Evolutionary conservation across 2,797 vertebrate genomes (phyloP), one percentile per base, ranked within the genome.

Genomic region (Phaenicophaeus curvirostris): DNA sequence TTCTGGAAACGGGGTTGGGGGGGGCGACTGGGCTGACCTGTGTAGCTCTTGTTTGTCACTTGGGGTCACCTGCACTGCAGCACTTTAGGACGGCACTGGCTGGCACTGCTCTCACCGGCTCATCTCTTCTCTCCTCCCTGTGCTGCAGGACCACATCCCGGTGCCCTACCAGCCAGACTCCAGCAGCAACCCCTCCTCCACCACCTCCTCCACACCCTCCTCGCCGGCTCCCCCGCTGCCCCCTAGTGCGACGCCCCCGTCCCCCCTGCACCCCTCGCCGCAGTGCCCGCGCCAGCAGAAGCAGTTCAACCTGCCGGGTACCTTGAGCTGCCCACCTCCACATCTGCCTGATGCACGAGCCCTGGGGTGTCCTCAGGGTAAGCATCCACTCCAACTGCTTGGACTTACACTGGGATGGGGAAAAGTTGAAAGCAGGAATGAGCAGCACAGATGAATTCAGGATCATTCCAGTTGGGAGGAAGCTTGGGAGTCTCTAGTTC

Each of bases 141-240:
- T 94, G 65, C 93, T 23, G 7, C 97, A 99, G 99, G 99, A 99
- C 96, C 99, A 99, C 97, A 99, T 99, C 93, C 98, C 99, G 0
- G 99, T 98, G 91, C 99, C 99, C 37, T 99, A 99, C 97, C 99
- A 99, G 96, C 99, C 99, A 2, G 99, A 99, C 94, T 99, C 99
- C 96, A 99, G 99, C 99, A 99, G 99, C 97, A 99, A 99, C 83
- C 99, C 99, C 17, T 99, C 99, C 2, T 99, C 99, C 95, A 99
- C 99, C 85, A 99, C 99, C 2, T 99, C 99, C 55, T 99, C 99
- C 96, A 99, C 99, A 1, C 99, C 99, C 0, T 99, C 99, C 33
- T 99, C 99, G 3, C 99, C 99, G 0, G 99, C 99, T 13, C 99
- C 99, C 1, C 99, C 99, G 0, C 98, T 99, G 89, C 99, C 99